These are phyloP conservation scores for Limanda limanda DNA, from an alignment of 2,113 vertebrate species.

Conservation along the genomic window DNA sequence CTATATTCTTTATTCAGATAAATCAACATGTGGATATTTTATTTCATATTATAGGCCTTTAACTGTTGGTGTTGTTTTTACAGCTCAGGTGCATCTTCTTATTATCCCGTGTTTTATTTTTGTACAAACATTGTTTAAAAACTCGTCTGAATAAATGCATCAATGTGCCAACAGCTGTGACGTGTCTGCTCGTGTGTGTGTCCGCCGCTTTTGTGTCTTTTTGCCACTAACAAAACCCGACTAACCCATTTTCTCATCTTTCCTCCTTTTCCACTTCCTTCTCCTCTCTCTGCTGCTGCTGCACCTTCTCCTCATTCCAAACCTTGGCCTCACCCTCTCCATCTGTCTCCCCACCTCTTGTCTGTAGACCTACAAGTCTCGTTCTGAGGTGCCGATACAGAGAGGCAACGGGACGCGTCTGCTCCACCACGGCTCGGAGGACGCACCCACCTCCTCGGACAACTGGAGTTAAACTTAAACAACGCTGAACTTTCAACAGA, in stretches of 20 bases:
- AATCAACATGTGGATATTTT: neutral
- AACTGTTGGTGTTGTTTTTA: neutral
- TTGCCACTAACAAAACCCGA: neutral
- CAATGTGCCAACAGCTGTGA: slow-evolving; percentile 15
- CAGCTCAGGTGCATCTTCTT: neutral
- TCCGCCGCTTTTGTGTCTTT: neutral
- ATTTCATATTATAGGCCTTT: neutral
- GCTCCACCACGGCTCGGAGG: neutral
- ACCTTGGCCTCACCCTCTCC: neutral
- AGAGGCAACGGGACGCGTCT: slow-evolving; percentile 54
- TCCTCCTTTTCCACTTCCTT: slow-evolving; percentile 10
- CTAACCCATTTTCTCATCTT: slow-evolving; percentile 38
- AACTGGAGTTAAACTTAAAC: slow-evolving; percentile 23
- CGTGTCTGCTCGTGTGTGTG: slow-evolving; percentile 13
- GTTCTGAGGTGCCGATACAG: neutral
- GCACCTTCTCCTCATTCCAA: neutral
- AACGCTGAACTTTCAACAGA: neutral
- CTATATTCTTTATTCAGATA: slow-evolving; percentile 16
- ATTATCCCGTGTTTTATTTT: slow-evolving; percentile 49
- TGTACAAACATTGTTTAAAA: slow-evolving; percentile 44
- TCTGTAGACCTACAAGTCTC: slow-evolving; percentile 55
- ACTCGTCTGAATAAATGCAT: slow-evolving; percentile 53
- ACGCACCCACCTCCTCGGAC: slow-evolving; percentile 14
- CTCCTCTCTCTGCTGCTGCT: neutral
- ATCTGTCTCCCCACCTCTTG: slow-evolving; percentile 26